Base-by-base conservation (phyloP, 2,797 vertebrate genomes). In the Sebastes diaconus region DNA sequence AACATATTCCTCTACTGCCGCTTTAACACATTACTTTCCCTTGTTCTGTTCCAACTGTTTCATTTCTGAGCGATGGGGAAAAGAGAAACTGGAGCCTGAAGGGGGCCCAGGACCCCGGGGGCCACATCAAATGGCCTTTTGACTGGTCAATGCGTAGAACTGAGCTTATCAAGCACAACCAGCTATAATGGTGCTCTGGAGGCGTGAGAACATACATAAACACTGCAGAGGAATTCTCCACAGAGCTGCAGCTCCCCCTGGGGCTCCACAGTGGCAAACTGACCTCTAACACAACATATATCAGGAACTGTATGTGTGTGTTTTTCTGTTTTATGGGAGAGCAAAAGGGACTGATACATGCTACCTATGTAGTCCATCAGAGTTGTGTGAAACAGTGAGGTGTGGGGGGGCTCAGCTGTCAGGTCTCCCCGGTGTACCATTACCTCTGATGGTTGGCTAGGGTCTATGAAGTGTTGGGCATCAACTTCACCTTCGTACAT, bases 381-480 rank as follows among this genome's bases (percentile, higher is more conserved):
- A 61, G 72, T 58, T 27, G 50, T 76, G 50, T 74, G 78, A 68
- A 72, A 57, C 60, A 50, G 2, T 22, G n/a, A 65, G 27, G 30
- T 29, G 77, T 83, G 73, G 60, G 75, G 75, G 76, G 77, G 65
- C 81, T 89, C 87, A 87, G 83, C 83, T 91, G 90, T 89, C 90
- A 87, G 71, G 77, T 71, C 81, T 88, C 89, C 78, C 87, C 65
- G 60, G 82, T 72, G 87, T 85, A 61, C 86, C 77, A 89, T 94
- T 92, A 93, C 83, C 80, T 87, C 64, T 72, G 81, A 88, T 75
- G 84, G 75, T 69, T 75, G 78, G 81, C 84, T 55, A n/a, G 68
- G 42, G 75, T 88, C 88, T 84, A 89, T 90, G 84, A 86, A 88
- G 84, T 83, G 79, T 9, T 73, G 76, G 84, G 84, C 87, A 85